Evolutionary conservation across 2,888 invertebrate species (phyloP).

Genomic region (Atrina japonica): DNA sequence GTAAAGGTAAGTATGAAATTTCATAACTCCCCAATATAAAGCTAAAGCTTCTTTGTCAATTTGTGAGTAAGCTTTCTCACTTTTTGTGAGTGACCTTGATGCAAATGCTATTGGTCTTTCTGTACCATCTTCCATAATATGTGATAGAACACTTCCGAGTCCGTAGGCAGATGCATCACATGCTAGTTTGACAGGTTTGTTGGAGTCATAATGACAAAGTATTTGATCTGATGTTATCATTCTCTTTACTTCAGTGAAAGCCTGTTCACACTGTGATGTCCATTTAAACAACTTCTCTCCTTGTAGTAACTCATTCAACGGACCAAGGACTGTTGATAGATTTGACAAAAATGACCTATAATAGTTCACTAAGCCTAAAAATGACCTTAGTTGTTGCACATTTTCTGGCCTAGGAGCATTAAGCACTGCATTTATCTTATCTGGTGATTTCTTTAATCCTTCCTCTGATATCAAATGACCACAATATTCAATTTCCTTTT

Average conservation of each 20-base stretch:
- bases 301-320: constrained; percentile 56
- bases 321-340: constrained; percentile 34
- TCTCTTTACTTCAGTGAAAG: constrained; percentile 58
- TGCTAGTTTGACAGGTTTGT: constrained; percentile 69
- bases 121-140: constrained; percentile 39
- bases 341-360: constrained; percentile 29
- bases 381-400: constrained; percentile 22
- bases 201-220: constrained; percentile 73
- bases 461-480: neutral
- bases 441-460: neutral
- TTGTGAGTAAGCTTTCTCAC: constrained; percentile 56
- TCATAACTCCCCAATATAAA: constrained; percentile 35
- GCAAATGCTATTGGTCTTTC: constrained; percentile 42
- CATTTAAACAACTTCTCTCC: constrained; percentile 48
- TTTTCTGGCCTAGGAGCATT: constrained; percentile 26
- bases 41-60: constrained; percentile 59
- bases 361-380: constrained; percentile 24
- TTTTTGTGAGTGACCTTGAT: constrained; percentile 49
- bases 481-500: neutral
- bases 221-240: constrained; percentile 56
- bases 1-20: constrained; percentile 44
- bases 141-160: constrained; percentile 71
- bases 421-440: constrained; percentile 15
- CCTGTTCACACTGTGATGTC: constrained; percentile 45
- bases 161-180: constrained; percentile 79